Base-by-base conservation (phyloP, 2,113 vertebrate genomes). In the Psephotus haematonotus region DNA sequence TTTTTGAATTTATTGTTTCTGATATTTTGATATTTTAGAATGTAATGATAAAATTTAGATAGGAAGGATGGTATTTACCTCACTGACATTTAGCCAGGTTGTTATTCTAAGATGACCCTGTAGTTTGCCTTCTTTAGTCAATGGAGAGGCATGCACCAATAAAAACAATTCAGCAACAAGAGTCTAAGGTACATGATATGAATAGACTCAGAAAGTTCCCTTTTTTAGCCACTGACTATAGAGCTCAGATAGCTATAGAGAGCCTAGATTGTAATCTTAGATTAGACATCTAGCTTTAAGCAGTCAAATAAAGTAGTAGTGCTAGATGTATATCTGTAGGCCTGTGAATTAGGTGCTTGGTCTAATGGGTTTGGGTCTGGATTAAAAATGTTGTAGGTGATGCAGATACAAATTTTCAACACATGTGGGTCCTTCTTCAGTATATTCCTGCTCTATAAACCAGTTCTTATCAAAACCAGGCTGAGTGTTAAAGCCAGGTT, bases 221-320 rank as follows among this genome's bases (percentile, higher is more conserved):
- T 78, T 62, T 20, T 44, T 28, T 71, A 37, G 81, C 8, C 37
- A 35, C 27, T 69, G 53, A 35, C 44, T 63, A 67, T 14, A 65
- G 33, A 52, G 22, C 41, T 41, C 41, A 16, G 25, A 10, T 9
- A 24, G 28, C n/a, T 62, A 3, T 3, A 75, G 55, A 47, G 18
- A 31, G 43, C 28, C 43, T 23, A 6, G 23, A 4, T 16, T 2
- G 2, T 43, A 13, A 76, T 0, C 20, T 69, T 27, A 13, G 24
- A 7, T 41, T 5, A 31, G 24, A 41, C 15, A 43, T 6, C 8
- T n/a, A 59, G 27, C 44, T 49, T 77, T 33, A 31, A 69, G 25
- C 22, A n/a, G 31, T 27, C 37, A 23, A 6, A 57, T 74, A 20
- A 24, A 67, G 47, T 17, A 31, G 20, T 10, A 18, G 37, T 28